Evolutionary conservation across 1,140 invertebrate genomes (phyloP).

Genomic region (Drosophila navojoa): DNA sequence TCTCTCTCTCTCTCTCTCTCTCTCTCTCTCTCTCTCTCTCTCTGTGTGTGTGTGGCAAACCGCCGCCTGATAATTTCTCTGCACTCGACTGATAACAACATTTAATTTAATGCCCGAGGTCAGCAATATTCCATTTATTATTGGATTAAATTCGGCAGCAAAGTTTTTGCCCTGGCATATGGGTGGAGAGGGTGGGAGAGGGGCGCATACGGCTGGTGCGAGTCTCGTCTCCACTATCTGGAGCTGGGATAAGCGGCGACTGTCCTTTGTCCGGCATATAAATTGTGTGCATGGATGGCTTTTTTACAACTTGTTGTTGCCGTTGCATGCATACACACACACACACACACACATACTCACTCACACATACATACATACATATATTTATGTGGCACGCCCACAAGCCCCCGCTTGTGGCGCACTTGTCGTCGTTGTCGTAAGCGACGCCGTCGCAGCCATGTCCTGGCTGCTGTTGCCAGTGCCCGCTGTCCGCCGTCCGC

Average conservation of each 20-base stretch:
- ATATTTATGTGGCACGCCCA: conserved; percentile 56
- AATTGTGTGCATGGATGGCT: conserved; percentile 58
- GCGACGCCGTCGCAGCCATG: conserved; percentile 36
- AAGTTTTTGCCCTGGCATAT: conserved; percentile 55
- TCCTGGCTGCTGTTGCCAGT: conserved; percentile 10
- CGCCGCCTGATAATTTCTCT: conserved; percentile 81
- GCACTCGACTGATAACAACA: conserved; percentile 84
- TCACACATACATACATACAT: conserved; percentile 22
- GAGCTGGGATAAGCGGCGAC: conserved; percentile 54
- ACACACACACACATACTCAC: conserved; percentile 26
- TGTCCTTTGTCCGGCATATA: conserved; percentile 45
- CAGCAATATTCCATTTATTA: conserved; percentile 84
- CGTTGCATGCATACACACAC: conserved; percentile 14
- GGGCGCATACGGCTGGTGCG: background rate
- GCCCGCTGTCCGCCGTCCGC: background rate
- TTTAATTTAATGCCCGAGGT: conserved; percentile 84
- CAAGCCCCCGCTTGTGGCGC: too few species aligned
- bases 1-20: too few species aligned
- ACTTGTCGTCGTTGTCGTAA: conserved; percentile 50
- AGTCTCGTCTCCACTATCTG: conserved; percentile 60
- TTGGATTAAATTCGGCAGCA: conserved; percentile 84
- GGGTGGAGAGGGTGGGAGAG: background rate
- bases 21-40: too few species aligned
- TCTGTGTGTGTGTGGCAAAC: conserved; percentile 29
- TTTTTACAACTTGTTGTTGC: conserved; percentile 44